Evolutionary conservation across 2,797 vertebrate species (phyloP).

Genomic region (Todus mexicanus): DNA sequence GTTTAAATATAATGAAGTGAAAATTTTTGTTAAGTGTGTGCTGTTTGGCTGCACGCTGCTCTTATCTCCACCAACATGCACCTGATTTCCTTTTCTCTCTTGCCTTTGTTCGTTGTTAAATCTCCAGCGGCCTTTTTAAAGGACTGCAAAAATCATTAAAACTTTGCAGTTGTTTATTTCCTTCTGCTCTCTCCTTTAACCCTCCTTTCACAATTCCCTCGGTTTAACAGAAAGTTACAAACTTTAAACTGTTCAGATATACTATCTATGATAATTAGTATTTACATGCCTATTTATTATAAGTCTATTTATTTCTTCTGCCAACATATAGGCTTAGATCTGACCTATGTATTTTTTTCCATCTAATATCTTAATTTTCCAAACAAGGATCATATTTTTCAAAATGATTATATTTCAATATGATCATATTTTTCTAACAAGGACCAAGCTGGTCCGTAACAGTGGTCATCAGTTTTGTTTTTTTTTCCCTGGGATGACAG

Average conservation of each 20-base stretch:
- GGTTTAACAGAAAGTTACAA: not conserved
- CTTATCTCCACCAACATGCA: conserved; percentile 32
- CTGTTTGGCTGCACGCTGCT: conserved; percentile 45
- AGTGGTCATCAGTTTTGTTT: not conserved
- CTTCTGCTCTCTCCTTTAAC: conserved; percentile 11
- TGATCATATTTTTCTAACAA: no score
- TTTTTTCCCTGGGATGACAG: not conserved
- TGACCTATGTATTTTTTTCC: not conserved
- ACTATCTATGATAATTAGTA: not conserved
- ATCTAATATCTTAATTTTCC: not conserved
- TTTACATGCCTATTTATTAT: not conserved
- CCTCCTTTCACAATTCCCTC: not conserved
- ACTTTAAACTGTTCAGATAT: not conserved
- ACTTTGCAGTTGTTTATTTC: conserved; percentile 53
- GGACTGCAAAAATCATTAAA: conserved; percentile 47
- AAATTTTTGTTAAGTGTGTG: conserved; percentile 13
- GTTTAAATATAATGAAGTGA: conserved; percentile 49
- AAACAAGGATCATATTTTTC: not conserved
- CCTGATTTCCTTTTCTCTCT: conserved; percentile 57
- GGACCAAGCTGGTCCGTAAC: not conserved
- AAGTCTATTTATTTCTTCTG: not conserved
- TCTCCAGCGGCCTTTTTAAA: conserved; percentile 44
- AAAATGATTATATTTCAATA: no score
- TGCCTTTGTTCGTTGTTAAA: conserved; percentile 30
- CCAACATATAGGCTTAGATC: not conserved